Evolutionary conservation across 2,888 invertebrate genomes (phyloP), one percentile per base, ranked within the genome.

Genomic region (Drepanosiphum platanoidis): DNA sequence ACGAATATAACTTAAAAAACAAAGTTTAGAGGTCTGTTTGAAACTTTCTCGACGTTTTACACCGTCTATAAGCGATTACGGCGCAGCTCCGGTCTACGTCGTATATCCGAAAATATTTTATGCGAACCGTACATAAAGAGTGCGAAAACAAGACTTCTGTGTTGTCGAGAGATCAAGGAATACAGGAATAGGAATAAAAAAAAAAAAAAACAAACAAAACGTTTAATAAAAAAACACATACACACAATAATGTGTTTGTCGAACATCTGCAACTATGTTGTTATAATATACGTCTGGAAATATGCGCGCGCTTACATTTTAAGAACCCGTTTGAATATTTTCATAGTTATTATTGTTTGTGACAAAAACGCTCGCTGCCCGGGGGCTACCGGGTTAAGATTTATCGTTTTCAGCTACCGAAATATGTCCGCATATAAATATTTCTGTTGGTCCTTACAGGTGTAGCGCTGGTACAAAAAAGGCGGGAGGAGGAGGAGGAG

Each of bases 331-430:
- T 75, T 75, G 64, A 34, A 75, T 75, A 66, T 46, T 74, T 74
- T 27, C 42, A 42, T 78, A 36, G 30, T 78, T 68, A 34, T 34
- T 34, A 34, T 22, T 68, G 36, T 36, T 77, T 39, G 34, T 27
- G 79, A 81, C 68, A 61, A 52, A 66, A 66, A 42, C 68, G 84
- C 30, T 52, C 66, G 7, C 66, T 52, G 84, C 30, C 52, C 66
- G 7, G 52, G 66, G 64, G 82, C 74, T 83, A 84, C 83, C 34
- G 46, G 34, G 36, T 58, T 32, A 58, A 84, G 84, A 84, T 84
- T 75, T 84, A 84, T 84, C 68, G 84, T 84, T 84, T 52, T 52
- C 75, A n/a, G 84, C 84, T 84, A 84, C 84, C 66, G 84, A 84
- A 84, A 84, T 77, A 68, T 83, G 36, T 61, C 58, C 81, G 61